Evolutionary conservation across 2,797 vertebrate species (phyloP), one percentile per base, ranked within the genome.

Genomic region (Cirrhinus molitorella): DNA sequence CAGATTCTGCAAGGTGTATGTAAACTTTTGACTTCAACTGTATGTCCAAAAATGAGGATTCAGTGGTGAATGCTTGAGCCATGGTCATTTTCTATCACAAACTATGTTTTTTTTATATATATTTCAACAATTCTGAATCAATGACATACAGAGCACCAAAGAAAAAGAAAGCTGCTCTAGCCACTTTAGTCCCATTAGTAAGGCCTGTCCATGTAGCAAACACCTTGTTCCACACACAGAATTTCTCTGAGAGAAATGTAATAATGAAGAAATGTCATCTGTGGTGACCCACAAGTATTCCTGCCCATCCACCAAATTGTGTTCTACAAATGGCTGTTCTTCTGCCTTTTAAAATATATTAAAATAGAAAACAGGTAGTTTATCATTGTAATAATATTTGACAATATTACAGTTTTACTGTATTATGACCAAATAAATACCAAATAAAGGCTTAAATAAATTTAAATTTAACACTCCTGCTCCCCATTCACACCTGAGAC

Each of bases 231-330:
- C n/a, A 76, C 13, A 55, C n/a, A 25, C 1, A 65, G 3, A n/a
- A 78, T 34, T 49, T 65, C 3, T 49, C n/a, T 65, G 6, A 49
- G 19, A 49, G 76, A 78, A 65, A 47, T 7, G 14, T 13, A 49
- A 63, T 25, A 28, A 12, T 31, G 17, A n/a, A 21, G 40, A 21
- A 78, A 47, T 16, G 19, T 47, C 12, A 65, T 65, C 40, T 65
- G 40, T 47, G 25, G 17, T 47, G 43, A 63, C 23, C 43, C 40
- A 61, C 16, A 77, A 63, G 25, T 77, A 25, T 21, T 61, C 68
- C 53, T 19, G 73, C 80, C 86, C 86, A 90, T 87, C 88, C 92
- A 89, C 80, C 79, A 79, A 89, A 85, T 63, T 78, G 67, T 87
- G 57, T 86, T 61, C 70, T 55, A n/a, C 88, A 91, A 81, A 89